Conservation (phyloP, 1,140 invertebrate species). For the Ceratosolen solmsi region DNA sequence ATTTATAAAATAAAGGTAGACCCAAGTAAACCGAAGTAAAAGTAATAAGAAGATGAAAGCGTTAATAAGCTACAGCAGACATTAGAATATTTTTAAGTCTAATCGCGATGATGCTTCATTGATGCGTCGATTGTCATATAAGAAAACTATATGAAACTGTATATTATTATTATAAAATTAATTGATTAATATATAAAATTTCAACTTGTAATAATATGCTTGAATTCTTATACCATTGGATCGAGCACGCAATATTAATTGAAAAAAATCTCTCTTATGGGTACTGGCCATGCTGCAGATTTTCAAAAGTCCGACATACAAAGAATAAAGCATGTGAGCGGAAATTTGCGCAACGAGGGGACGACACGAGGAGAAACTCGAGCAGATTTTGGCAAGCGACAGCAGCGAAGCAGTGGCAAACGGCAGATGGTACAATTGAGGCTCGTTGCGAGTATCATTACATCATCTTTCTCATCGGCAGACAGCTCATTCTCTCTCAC, state of each 20-base stretch:
- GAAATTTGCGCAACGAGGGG: slow-evolving; percentile 24
- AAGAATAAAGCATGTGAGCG: background rate
- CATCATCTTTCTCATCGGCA: slow-evolving; percentile 34
- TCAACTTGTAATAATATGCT: background rate
- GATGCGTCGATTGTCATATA: no score
- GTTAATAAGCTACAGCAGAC: background rate
- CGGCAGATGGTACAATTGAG: slow-evolving; percentile 49
- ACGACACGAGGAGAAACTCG: slow-evolving; percentile 27
- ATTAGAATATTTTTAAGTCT: background rate
- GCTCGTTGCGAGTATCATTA: slow-evolving; percentile 42
- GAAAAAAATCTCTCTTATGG: no score
- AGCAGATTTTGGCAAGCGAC: slow-evolving; percentile 4
- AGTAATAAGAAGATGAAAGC: no score
- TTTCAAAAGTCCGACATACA: no score
- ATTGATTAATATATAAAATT: no score
- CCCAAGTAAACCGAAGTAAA: background rate
- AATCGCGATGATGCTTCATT: no score
- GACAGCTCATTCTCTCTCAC: background rate
- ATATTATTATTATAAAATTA: no score
- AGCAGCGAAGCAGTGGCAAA: background rate
- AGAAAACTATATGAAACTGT: no score
- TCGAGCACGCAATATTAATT: background rate
- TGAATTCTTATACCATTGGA: background rate
- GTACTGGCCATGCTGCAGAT: no score
- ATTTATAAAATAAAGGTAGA: background rate